Evolutionary conservation across 2,113 vertebrate genomes (phyloP), one percentile per base, ranked within the genome.

Genomic region (Tricholaema leucomelas): DNA sequence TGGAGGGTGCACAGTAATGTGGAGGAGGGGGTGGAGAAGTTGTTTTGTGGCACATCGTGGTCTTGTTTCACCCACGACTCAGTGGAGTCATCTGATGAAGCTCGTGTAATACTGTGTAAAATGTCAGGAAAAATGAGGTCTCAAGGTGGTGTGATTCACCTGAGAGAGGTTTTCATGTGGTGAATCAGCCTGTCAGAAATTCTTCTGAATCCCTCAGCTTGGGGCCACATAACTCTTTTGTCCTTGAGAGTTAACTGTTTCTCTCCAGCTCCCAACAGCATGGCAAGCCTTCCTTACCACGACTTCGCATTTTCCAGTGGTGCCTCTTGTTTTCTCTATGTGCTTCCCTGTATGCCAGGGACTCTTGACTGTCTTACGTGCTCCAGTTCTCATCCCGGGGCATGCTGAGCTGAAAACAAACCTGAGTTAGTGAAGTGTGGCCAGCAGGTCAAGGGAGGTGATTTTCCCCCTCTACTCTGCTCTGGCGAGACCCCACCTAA

Each of bases 91-190:
- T 91, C 86, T 89, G 86, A 94, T 50, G 79, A 63, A 76, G 81
- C 89, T 92, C 85, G 6, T 74, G 71, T 78, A 75, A 42, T 64
- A 75, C 86, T 85, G 69, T 1, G 9, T 67, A 83, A 89, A 97
- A 95, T 84, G 91, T 95, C 94, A 97, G 81, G 89, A 85, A 73
- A 77, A 83, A 81, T 75, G 69, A 96, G 78, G 72, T 94, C 78
- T 96, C 90, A 27, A 58, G 92, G 83, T 95, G 91, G 36, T 0
- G 21, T 97, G 94, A 96, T 94, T 97, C 96, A 97, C 91, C 88
- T 96, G 92, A 7, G 11, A 94, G 85, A 75, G 84, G 81, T 92
- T 92, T 90, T 71, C 91, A 88, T 77, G 58, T 2, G 2, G 55
- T 95, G 95, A 96, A 87, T 97, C 94, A 92, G 13, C 66, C 81